Percentiles rank a stretch among this genome's conserved stretches.
These are phyloP conservation scores for Dynastes grantii DNA, from an alignment of 2,888 invertebrate genomes.

Conservation along the genomic window DNA sequence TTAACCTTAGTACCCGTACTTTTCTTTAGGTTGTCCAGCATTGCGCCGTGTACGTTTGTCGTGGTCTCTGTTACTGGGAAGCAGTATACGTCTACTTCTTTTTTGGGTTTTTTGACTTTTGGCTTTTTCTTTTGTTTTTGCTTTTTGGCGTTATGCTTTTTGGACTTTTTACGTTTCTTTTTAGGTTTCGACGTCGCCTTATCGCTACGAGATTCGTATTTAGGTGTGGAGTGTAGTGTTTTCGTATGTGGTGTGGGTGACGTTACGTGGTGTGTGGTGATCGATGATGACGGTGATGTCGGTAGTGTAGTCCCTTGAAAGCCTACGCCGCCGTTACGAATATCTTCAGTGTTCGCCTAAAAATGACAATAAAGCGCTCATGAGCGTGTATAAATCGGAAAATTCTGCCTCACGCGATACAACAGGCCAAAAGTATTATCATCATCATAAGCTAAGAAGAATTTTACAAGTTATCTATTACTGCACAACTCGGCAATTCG, in stretches of 20 bases:
- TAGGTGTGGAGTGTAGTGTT: neutral
- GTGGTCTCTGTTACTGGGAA: neutral
- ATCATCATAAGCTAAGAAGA: too few species aligned
- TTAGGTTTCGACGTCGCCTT: neutral
- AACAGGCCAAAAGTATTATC: too few species aligned
- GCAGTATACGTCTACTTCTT: neutral
- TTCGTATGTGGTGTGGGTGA: neutral
- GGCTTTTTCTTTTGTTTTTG: too few species aligned
- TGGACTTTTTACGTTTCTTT: neutral
- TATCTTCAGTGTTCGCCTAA: constrained; percentile 35
- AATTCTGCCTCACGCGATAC: neutral
- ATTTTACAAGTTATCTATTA: too few species aligned
- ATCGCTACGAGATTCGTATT: neutral
- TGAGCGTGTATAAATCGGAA: constrained; percentile 2
- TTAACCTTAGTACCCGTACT: neutral
- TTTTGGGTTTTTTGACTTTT: neutral
- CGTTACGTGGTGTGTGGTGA: neutral
- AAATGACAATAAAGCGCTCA: constrained; percentile 39
- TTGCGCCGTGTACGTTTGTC: neutral
- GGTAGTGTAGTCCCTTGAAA: neutral
- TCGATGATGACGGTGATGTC: neutral
- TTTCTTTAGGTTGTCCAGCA: neutral
- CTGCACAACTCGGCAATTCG: too few species aligned
- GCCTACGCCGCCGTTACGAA: constrained; percentile 3
- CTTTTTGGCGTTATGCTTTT: neutral